These are phyloP conservation scores for Aspidoscelis tigris DNA, from an alignment of 2,113 vertebrate genomes.

Conservation along the genomic window DNA sequence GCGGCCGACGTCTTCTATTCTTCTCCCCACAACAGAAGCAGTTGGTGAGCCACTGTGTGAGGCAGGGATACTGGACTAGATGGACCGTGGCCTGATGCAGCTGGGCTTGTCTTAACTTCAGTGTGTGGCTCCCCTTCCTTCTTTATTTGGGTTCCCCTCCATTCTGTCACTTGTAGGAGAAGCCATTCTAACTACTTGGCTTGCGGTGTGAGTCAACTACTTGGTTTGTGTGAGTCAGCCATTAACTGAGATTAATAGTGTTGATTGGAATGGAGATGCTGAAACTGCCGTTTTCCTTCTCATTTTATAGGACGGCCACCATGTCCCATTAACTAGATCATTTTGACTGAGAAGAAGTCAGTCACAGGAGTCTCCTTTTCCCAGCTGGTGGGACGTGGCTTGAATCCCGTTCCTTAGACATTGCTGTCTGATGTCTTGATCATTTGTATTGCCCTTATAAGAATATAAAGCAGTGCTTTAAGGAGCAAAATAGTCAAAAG, in stretches of 20 bases:
- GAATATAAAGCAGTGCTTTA: no score
- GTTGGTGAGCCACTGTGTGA: no score
- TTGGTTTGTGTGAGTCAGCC: not conserved
- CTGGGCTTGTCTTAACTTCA: not conserved
- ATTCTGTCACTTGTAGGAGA: not conserved
- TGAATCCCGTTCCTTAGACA: not conserved
- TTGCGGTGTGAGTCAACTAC: no score
- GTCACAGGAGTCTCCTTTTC: not conserved
- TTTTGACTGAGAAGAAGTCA: not conserved
- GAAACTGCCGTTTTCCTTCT: not conserved
- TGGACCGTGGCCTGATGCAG: no score
- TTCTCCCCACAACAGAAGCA: no score
- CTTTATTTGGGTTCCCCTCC: not conserved
- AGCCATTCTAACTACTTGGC: not conserved
- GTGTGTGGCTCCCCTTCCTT: not conserved
- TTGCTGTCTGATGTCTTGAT: no score
- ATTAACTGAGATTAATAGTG: conserved; percentile 14
- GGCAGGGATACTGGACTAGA: no score
- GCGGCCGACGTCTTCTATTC: no score
- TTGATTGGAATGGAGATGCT: conserved; percentile 1
- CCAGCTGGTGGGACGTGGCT: not conserved
- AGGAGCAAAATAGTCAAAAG: no score
- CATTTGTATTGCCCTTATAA: no score
- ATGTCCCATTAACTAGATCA: not conserved
- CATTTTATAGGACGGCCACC: not conserved